Percentiles rank a stretch among this genome's conserved stretches.
These are phyloP conservation scores for Dolichotis patagonum DNA, from an alignment of 2,113 vertebrate species.

Conservation along the genomic window DNA sequence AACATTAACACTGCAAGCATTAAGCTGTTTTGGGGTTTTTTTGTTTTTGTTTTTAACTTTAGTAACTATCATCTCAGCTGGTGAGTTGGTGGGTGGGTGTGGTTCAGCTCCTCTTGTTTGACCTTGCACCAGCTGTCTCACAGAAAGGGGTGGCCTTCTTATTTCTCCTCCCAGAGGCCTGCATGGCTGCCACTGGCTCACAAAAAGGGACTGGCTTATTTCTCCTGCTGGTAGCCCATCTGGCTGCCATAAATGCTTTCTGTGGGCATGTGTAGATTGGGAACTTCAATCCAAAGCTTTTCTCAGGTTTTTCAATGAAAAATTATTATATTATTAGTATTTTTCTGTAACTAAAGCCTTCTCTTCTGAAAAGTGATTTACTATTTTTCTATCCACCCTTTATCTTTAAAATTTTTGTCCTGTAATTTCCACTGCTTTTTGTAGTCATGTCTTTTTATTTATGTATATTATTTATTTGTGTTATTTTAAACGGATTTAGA, in stretches of 20 bases:
- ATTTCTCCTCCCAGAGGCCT: too few relatives aligned
- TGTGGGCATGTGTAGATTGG: neutral
- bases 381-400: neutral
- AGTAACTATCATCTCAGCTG: too few relatives aligned
- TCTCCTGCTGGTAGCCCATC: too few relatives aligned
- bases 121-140: too few relatives aligned
- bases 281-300: neutral
- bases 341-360: neutral
- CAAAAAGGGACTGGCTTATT: too few relatives aligned
- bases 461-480: neutral
- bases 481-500: neutral
- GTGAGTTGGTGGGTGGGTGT: too few relatives aligned
- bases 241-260: neutral
- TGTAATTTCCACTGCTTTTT: neutral
- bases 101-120: too few relatives aligned
- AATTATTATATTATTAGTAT: neutral
- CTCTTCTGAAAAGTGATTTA: conserved; percentile 16
- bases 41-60: too few relatives aligned
- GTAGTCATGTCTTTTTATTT: neutral
- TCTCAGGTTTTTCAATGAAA: neutral
- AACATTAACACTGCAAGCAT: too few relatives aligned
- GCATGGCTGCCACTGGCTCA: too few relatives aligned
- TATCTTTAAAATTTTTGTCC: conserved; percentile 1
- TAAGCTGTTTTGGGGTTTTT: too few relatives aligned
- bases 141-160: too few relatives aligned